phyloP scores from a whole-genome alignment of 2,888 invertebrate genomes.

The Agrotis puta region DNA sequence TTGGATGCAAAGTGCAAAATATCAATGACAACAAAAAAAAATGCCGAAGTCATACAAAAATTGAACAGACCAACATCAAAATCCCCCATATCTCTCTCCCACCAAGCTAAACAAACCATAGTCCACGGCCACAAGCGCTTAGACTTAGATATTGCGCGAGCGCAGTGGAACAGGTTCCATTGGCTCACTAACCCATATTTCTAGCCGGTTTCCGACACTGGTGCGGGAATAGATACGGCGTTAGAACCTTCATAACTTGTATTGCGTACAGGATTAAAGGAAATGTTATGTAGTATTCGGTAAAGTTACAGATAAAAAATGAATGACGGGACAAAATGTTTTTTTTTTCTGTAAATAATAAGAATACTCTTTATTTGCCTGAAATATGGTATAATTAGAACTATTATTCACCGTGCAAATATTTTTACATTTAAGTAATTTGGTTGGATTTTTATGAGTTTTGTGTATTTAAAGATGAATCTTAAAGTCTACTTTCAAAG shows the following conservation, averaged over 20 bases:
- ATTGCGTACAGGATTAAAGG: slow-evolving; percentile 7
- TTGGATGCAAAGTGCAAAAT: too few species aligned
- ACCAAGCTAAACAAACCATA: slow-evolving; percentile 28
- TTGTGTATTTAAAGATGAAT: too few species aligned
- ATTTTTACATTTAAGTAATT: too few species aligned
- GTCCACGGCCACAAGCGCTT: slow-evolving; percentile 56
- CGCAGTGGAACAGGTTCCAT: slow-evolving; percentile 52
- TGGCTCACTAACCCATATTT: slow-evolving; percentile 61
- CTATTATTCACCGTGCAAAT: too few species aligned
- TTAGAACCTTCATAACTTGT: slow-evolving; percentile 43
- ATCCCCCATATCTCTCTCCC: not conserved
- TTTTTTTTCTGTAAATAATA: not conserved
- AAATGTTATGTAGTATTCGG: slow-evolving; percentile 10
- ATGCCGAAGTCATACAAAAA: too few species aligned
- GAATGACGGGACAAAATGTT: not conserved
- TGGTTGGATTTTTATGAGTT: too few species aligned
- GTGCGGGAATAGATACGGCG: slow-evolving; percentile 34
- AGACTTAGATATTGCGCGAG: slow-evolving; percentile 51
- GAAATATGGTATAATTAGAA: too few species aligned
- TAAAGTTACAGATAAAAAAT: not conserved
- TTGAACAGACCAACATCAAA: too few species aligned
- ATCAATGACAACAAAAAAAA: too few species aligned
- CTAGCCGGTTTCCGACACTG: slow-evolving; percentile 50
- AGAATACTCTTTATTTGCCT: too few species aligned
- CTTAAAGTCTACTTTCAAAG: too few species aligned